phyloP scores from a whole-genome alignment of 2,797 vertebrate species.

The Lepilemur septentrionalis region DNA sequence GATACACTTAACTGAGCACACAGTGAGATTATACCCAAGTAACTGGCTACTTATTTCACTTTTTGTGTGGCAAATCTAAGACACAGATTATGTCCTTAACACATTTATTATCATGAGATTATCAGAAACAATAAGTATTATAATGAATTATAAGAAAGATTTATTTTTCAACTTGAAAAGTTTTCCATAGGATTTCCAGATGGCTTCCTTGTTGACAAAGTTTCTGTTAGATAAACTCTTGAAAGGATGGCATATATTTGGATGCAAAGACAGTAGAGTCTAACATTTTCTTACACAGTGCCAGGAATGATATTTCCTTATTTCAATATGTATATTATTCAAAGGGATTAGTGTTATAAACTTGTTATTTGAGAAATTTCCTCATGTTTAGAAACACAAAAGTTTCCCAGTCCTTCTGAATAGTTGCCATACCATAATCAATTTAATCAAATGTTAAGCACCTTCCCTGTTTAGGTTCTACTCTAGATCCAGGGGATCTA shows the following conservation, averaged over 20 bases:
- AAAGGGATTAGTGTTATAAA: background rate
- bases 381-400: background rate
- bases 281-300: background rate
- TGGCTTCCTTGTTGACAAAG: background rate
- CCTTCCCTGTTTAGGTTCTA: background rate
- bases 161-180: background rate
- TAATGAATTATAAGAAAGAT: background rate
- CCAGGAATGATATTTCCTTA: background rate
- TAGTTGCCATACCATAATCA: background rate
- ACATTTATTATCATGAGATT: background rate
- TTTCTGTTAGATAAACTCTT: background rate
- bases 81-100: background rate
- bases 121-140: background rate
- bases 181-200: background rate
- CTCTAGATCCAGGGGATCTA: background rate
- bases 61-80: background rate
- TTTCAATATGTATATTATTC: background rate
- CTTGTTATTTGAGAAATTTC: background rate
- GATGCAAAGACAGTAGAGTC: background rate
- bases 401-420: background rate
- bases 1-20: conserved; percentile 1
- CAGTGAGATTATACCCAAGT: background rate
- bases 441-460: background rate
- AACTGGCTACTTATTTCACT: background rate
- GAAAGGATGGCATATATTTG: background rate